Conservation (phyloP, 2,113 vertebrate genomes). For the Apus apus region DNA sequence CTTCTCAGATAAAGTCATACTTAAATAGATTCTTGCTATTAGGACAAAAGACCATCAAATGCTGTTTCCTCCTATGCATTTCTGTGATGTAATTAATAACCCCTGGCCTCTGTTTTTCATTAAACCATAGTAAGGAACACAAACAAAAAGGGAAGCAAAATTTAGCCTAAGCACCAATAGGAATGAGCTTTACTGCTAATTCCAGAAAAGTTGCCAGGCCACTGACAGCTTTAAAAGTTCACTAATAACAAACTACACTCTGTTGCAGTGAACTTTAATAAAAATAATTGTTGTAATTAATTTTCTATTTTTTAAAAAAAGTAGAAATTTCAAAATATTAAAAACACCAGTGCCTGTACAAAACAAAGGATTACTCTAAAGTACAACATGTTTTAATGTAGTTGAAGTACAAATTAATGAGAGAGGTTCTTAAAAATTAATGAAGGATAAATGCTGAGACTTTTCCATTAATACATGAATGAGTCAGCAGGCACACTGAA, state of each 20-base stretch:
- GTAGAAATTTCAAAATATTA: not conserved
- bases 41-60: not conserved
- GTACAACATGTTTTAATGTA: not conserved
- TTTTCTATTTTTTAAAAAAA: not conserved
- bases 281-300: not conserved
- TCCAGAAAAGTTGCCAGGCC: not conserved
- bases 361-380: not conserved
- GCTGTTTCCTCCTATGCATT: not conserved
- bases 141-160: not conserved
- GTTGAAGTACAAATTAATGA: not conserved
- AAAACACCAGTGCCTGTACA: not conserved
- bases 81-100: not conserved
- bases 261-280: not conserved
- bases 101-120: not conserved
- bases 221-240: not conserved
- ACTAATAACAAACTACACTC: not conserved
- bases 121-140: not conserved
- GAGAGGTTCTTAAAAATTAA: constrained; percentile 46
- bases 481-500: constrained; percentile 1
- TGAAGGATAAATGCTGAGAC: not conserved
- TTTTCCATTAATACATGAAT: not conserved
- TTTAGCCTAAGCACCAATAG: not conserved
- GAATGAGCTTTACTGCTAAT: not conserved
- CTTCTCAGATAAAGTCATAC: not conserved
- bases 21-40: not conserved